Evolutionary conservation across 2,113 vertebrate species (phyloP).

Genomic region (Bos javanicus): DNA sequence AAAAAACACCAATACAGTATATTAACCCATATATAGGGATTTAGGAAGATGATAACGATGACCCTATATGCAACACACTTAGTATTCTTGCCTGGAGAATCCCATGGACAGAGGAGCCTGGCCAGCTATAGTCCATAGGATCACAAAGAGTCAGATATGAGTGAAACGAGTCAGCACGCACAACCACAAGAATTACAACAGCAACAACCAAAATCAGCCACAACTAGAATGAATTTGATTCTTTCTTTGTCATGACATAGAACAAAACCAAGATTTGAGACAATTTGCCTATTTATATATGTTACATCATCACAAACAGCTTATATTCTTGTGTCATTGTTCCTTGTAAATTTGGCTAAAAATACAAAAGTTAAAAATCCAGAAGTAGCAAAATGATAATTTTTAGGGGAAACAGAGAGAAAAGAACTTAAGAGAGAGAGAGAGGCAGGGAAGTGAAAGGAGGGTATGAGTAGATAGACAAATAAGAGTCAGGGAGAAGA

Average conservation of each 20-base stretch:
- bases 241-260: neutral
- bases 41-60: neutral
- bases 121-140: neutral
- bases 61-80: neutral
- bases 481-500: neutral
- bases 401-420: neutral
- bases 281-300: neutral
- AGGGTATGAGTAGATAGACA: neutral
- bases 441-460: too few species aligned
- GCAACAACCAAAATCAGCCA: neutral
- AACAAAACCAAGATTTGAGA: neutral
- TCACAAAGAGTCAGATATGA: fast-evolving
- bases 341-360: neutral
- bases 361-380: neutral
- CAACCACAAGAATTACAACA: neutral
- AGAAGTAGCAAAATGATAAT: neutral
- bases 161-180: neutral
- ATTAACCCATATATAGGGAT: neutral
- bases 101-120: neutral
- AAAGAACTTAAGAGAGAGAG: neutral
- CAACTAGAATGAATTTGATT: neutral
- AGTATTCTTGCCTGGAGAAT: neutral
- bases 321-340: neutral
- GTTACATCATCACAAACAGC: neutral
- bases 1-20: neutral